Conservation (phyloP, 2,888 invertebrate genomes). For the Ophion costatus region DNA sequence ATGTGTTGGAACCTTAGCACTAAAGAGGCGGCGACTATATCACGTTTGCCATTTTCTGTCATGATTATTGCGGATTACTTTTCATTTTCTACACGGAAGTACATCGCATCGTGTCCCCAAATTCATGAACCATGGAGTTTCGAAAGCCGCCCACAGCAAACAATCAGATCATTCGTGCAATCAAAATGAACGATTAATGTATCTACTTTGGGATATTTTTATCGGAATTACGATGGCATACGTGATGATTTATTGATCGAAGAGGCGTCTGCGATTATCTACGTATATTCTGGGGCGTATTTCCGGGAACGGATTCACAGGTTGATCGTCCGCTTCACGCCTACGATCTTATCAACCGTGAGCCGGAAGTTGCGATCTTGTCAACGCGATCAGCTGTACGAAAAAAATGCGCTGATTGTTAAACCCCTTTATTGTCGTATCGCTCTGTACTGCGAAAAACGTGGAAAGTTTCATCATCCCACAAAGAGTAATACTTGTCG, state of each 20-base stretch:
- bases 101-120: background rate
- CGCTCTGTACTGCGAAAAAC: too few species aligned
- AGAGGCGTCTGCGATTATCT: background rate
- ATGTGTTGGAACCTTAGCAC: background rate
- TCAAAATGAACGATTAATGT: background rate
- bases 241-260: background rate
- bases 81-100: background rate
- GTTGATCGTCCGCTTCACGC: background rate
- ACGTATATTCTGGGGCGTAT: background rate
- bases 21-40: background rate
- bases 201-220: background rate
- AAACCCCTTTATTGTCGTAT: too few species aligned
- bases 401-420: background rate
- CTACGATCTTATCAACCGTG: background rate
- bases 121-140: background rate
- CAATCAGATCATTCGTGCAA: background rate
- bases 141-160: background rate
- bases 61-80: background rate
- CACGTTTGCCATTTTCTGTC: background rate
- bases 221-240: background rate
- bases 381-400: background rate
- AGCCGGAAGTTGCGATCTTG: background rate
- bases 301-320: background rate
- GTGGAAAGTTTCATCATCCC: too few species aligned
- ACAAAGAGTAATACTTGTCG: too few species aligned